Evolutionary conservation across 2,113 vertebrate species (phyloP).

Genomic region (Ochotona curzoniae): DNA sequence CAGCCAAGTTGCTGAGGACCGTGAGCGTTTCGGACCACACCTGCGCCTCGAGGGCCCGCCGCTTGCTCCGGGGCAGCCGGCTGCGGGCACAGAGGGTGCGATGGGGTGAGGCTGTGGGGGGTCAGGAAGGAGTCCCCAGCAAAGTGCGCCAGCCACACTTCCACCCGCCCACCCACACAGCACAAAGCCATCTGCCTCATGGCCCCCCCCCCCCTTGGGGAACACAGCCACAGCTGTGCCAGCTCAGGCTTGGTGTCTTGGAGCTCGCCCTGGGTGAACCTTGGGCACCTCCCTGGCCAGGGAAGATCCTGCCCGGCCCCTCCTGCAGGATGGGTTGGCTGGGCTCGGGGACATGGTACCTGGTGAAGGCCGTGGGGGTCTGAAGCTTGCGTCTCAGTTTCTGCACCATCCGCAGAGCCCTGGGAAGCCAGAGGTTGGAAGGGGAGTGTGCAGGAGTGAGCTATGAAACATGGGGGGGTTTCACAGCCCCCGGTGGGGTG

Average conservation of each 20-base stretch:
- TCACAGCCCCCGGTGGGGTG: too few relatives aligned
- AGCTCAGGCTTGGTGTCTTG: not conserved
- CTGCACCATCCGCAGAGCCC: slow-evolving; percentile 83
- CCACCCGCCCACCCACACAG: not conserved
- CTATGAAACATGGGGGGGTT: too few relatives aligned
- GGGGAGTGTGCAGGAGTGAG: not conserved
- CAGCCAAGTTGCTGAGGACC: slow-evolving; percentile 88
- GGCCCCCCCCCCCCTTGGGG: too few relatives aligned
- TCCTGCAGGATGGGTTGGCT: too few relatives aligned
- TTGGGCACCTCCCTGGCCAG: not conserved
- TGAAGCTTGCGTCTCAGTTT: slow-evolving; percentile 77
- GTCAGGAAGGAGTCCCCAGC: not conserved
- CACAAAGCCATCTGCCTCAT: too few relatives aligned
- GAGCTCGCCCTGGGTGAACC: not conserved
- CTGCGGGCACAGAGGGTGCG: slow-evolving; percentile 25
- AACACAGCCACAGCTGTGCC: rapidly evolving
- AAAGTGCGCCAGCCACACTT: not conserved
- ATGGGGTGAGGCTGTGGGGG: not conserved
- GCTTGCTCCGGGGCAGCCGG: not conserved
- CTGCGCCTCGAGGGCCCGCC: slow-evolving; percentile 37
- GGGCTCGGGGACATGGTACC: not conserved
- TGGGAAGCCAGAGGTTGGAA: slow-evolving; percentile 42
- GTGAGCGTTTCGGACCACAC: slow-evolving; percentile 86
- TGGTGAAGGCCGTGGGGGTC: not conserved
- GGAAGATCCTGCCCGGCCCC: not conserved